Base-by-base conservation (phyloP, 2,797 vertebrate genomes). In the Ambastaia sidthimunki region DNA sequence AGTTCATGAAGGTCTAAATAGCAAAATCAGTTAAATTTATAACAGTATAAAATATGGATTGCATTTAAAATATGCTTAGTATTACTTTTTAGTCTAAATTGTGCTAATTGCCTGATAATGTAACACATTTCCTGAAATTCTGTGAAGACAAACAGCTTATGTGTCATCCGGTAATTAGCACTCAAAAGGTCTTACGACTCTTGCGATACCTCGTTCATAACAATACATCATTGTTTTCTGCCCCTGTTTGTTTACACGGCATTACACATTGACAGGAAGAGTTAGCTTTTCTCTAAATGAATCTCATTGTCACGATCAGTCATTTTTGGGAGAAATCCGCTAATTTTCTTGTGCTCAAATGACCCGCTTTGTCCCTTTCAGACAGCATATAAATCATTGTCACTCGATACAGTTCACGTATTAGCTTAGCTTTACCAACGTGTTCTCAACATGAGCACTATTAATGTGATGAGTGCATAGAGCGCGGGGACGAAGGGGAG, bases 351-450 rank as follows among this genome's bases (percentile, higher is more conserved):
- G 71, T 18, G 31, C 73, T 76, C 18, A 31, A 37, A 37, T 12
- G 74, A 74, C 75, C 41, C 72, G 18, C 68, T 68, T 55, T 57
- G 76, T 71, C 65, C 80, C 74, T 73, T 44, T 69, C 65, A 74
- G 74, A 78, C 23, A 28, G 73, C 44, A 70, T 75, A 85, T 83
- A 79, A 66, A 76, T 81, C 76, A 83, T 84, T 78, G 79, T 80
- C 84, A 82, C 18, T 68, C 50, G 81, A 78, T 85, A 75, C 74
- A 80, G 74, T 83, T 83, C 83, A 82, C 71, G 71, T 79, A 84
- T 87, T 79, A 85, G 80, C 44, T 52, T 34, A 25, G 52, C 69
- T 63, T 70, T 54, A 77, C 54, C 74, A 84, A 78, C 77, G 21
- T 62, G 76, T 82, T 84, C 80, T 80, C 67, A 81, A 80, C 82